A percentile compares a stretch with the other conserved stretches of the same genome.
Evolutionary conservation across 2,888 invertebrate genomes (phyloP).

Genomic region (Eupsilia transversa): DNA sequence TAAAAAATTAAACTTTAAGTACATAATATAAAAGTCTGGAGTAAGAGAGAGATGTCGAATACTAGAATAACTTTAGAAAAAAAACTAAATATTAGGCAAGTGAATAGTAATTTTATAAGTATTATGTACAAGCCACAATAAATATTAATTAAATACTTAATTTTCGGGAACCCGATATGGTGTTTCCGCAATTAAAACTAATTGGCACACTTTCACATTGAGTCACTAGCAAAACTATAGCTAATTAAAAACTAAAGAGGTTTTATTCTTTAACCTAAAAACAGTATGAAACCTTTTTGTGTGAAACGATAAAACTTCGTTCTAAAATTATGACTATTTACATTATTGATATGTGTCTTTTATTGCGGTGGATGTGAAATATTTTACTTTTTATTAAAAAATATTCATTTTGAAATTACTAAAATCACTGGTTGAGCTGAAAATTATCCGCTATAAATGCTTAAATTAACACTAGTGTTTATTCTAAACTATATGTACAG

Average conservation of each 20-base stretch:
- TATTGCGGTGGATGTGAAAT: constrained; percentile 81
- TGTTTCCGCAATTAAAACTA: constrained; percentile 79
- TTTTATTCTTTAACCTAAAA: constrained; percentile 71
- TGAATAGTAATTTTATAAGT: constrained; percentile 71
- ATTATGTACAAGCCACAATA: constrained; percentile 84
- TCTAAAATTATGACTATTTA: constrained; percentile 72
- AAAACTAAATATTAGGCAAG: constrained; percentile 71
- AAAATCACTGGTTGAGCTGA: constrained; percentile 70
- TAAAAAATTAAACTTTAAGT: constrained; percentile 35
- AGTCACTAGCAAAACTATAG: constrained; percentile 89
- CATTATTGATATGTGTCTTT: constrained; percentile 84
- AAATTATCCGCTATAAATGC: constrained; percentile 81
- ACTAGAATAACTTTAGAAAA: constrained; percentile 67
- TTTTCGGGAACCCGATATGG: constrained; percentile 74
- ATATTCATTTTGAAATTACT: constrained; percentile 66
- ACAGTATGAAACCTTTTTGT: constrained; percentile 47
- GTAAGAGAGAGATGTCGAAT: constrained; percentile 64
- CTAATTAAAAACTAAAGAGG: constrained; percentile 84
- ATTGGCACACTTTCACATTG: constrained; percentile 91
- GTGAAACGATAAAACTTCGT: constrained; percentile 51
- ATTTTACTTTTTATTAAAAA: constrained; percentile 67
- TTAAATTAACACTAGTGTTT: constrained; percentile 84
- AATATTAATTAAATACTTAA: constrained; percentile 83
- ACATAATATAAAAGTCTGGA: constrained; percentile 53
- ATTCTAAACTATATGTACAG: constrained; percentile 85